Percentiles rank a stretch among this genome's conserved stretches.
These are phyloP conservation scores for Drosophila eohydei DNA, from an alignment of 2,888 invertebrate genomes.

Conservation along the genomic window DNA sequence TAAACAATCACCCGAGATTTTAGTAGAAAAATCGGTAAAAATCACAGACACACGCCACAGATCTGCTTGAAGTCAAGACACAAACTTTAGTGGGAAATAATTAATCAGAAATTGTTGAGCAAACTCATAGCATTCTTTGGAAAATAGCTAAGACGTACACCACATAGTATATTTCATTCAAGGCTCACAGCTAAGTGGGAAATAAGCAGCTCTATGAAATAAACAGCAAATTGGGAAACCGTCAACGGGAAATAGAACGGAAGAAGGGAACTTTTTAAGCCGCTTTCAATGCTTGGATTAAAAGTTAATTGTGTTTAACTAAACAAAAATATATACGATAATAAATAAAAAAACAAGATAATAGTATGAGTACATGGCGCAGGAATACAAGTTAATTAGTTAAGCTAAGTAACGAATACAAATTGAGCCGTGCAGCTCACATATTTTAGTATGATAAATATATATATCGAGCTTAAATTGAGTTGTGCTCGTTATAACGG, in stretches of 20 bases:
- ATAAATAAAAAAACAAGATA: background rate
- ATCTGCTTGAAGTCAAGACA: background rate
- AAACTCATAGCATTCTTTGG: background rate
- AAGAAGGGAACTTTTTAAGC: background rate
- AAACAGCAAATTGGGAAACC: background rate
- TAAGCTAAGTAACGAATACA: background rate
- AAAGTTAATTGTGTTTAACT: background rate
- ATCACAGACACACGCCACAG: background rate
- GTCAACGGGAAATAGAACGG: background rate
- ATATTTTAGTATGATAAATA: background rate
- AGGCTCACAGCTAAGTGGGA: background rate
- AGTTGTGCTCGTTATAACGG: conserved; percentile 50
- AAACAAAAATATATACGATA: background rate
- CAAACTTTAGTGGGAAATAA: background rate
- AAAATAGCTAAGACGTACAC: background rate
- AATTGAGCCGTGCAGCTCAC: background rate
- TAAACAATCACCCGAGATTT: background rate
- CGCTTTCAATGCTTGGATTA: background rate
- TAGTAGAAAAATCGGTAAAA: background rate
- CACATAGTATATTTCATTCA: background rate
- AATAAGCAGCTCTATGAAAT: background rate
- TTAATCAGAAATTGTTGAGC: too few species aligned
- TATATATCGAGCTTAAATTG: conserved; percentile 20
- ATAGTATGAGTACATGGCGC: background rate
- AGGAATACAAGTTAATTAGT: background rate